Conservation (phyloP, 2,797 vertebrate species). For the Periophthalmus magnuspinnatus region DNA sequence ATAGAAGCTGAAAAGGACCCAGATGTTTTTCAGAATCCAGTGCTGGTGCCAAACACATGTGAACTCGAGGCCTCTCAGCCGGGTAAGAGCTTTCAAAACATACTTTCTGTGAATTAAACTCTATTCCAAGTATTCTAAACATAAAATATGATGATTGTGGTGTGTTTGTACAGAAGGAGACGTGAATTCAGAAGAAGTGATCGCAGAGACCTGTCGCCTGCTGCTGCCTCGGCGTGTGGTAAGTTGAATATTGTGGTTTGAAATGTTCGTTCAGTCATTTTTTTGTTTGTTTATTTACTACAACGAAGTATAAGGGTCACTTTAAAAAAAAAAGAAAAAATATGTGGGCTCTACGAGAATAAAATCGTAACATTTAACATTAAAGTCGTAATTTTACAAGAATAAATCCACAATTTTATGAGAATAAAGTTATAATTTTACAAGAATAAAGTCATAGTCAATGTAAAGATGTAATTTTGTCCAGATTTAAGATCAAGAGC, state of each 20-base stretch:
- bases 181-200: slow-evolving; percentile 47
- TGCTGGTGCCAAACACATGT: slow-evolving; percentile 90
- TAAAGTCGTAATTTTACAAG: no score
- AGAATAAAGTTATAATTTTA: no score
- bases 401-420: no score
- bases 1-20: slow-evolving; percentile 41
- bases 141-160: neutral
- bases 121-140: neutral
- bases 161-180: slow-evolving; percentile 15
- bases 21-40: slow-evolving; percentile 42
- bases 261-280: no score
- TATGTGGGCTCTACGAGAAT: no score
- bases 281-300: neutral
- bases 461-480: no score
- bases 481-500: no score
- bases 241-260: neutral
- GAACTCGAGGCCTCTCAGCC: slow-evolving; percentile 73
- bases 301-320: no score
- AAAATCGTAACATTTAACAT: no score
- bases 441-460: no score
- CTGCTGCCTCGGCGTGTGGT: slow-evolving; percentile 59
- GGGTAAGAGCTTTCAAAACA: slow-evolving; percentile 43
- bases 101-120: neutral
- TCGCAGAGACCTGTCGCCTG: slow-evolving; percentile 88
- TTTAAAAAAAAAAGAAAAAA: no score